Evolutionary conservation across 2,113 vertebrate genomes (phyloP), one percentile per base, ranked within the genome.

Genomic region (Aphyosemion australe): DNA sequence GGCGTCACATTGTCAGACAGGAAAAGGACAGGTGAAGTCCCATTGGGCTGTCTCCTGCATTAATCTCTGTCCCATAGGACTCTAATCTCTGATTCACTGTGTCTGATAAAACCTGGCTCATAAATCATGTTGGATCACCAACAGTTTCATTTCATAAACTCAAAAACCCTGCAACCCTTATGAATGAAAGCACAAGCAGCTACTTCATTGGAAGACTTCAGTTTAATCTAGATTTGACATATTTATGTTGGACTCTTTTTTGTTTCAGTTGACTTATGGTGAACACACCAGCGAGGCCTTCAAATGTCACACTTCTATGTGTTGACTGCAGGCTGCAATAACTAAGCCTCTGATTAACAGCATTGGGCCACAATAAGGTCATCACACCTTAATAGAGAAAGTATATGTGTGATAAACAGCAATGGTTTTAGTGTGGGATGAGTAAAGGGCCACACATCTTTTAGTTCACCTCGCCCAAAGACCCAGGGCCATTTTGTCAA

Each of bases 401-500:
- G 61, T 56, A 70, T 74, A 57, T 75, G 41, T 74, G 65, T 68
- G 75, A 78, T 65, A 32, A 79, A 70, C 45, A 68, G 57, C 52
- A 59, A 6, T 48, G 14, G 42, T 55, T 81, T 66, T 56, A 58
- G 55, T 66, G 61, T 45, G 54, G 57, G 69, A 54, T 68, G 73
- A 82, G 42, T 18, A 64, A 73, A 19, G 26, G 48, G 19, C 50
- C 67, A 75, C 77, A 68, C 54, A 60, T 54, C 46, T 45, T 48
- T 4, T 42, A 45, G 18, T 69, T 83, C 78, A 70, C 68, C 48
- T 70, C 65, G 75, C 57, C 80, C 78, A 61, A 19, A 61, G 80
- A 79, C 45, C 45, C 6, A 72, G 76, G 76, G 68, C 74, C 80
- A 72, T 90, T 82, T 88, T 84, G 80, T 84, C 77, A 74, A 84